Base-by-base conservation (phyloP, 2,888 invertebrate species). In the Epinotia brunnichana region DNA sequence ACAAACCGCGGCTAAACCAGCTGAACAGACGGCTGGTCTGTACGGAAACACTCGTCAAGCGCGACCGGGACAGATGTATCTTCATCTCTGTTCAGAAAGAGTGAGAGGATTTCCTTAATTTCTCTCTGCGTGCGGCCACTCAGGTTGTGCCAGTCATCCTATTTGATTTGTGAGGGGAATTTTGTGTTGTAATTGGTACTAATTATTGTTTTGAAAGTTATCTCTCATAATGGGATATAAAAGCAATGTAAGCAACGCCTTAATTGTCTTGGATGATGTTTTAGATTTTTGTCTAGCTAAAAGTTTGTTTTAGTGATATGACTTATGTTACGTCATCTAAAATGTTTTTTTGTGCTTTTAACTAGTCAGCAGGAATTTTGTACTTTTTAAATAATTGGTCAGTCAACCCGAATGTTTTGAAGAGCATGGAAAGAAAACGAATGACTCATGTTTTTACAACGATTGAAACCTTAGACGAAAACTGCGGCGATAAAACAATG, bases 91-190 rank as follows among this genome's bases (percentile, higher is more conserved):
- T 75, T 76, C 68, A 78, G 82, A 85, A 78, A 82, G 85, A 84
- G 86, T 84, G 75, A 77, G 83, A 82, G 77, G 76, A 81, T 81
- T 80, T 80, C 80, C 83, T 85, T 86, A 87, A 86, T 87, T 85
- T 85, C 81, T 85, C 88, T 84, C 88, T 80, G 91, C 88, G 92
- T 91, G 91, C 89, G 90, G 91, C 87, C 92, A 88, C 85, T 88
- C 84, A 80, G 86, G 83, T 88, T 86, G 76, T 87, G 89, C 91
- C 83, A 92, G 92, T 93, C 93, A 93, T 93, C 84, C 83, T 83
- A 88, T 91, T 92, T 92, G 91, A 93, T 92, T 78, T 92, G 90
- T 90, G 80, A 80, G 86, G 83, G 85, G 84, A 89, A 87, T 87
- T 88, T 87, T 85, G 86, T 87, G 83, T 83, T 82, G 88, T 92